These are phyloP conservation scores for Spodoptera litura DNA, from an alignment of 1,140 invertebrate genomes.

Conservation along the genomic window DNA sequence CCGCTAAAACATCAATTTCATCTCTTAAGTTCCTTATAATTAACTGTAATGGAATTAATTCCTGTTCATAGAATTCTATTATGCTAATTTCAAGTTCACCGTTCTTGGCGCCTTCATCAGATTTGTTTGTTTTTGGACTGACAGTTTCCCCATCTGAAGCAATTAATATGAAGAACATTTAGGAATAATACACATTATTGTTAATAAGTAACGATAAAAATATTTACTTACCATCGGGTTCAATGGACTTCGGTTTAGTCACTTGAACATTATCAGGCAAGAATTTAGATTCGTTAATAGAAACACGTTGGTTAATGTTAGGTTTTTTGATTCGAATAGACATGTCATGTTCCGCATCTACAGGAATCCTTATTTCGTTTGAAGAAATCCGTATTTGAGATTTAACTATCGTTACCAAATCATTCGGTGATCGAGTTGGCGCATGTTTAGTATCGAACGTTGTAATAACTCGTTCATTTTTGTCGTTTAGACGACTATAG, in stretches of 20 bases:
- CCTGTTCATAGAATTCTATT: constrained; percentile 63
- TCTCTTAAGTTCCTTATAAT: constrained; percentile 64
- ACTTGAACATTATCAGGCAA: not conserved
- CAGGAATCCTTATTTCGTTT: constrained; percentile 63
- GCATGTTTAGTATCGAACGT: constrained; percentile 52
- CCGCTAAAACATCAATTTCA: constrained; percentile 62
- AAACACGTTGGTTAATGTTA: constrained; percentile 14
- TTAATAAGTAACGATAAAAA: no score
- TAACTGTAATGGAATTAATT: constrained; percentile 68
- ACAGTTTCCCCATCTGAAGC: no score
- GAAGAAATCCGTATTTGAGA: constrained; percentile 56
- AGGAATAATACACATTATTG: no score
- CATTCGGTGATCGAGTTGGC: constrained; percentile 40
- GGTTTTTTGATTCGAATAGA: constrained; percentile 55
- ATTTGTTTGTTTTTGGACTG: no score
- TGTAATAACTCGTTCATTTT: constrained; percentile 60
- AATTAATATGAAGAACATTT: no score
- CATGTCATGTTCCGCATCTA: constrained; percentile 62
- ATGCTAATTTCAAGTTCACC: constrained; percentile 28
- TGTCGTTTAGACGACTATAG: constrained; percentile 51
- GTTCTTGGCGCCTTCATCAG: not conserved
- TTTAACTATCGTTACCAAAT: constrained; percentile 58
- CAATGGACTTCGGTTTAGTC: not conserved
- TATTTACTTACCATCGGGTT: not conserved
- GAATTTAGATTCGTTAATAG: constrained; percentile 11